phyloP scores from a whole-genome alignment of 1,140 invertebrate species.

The Musca domestica region DNA sequence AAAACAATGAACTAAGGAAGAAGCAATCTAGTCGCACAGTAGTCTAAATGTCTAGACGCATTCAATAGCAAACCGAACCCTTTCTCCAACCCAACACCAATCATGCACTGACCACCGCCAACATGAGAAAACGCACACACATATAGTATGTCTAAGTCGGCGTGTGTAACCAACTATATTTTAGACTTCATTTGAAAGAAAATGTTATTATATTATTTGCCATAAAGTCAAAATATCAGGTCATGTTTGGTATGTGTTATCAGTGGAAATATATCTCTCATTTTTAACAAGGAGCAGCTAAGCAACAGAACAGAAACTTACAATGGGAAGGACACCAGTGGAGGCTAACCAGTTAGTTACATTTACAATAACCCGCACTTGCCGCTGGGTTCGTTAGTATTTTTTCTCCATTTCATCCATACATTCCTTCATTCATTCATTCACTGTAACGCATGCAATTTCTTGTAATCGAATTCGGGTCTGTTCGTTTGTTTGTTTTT shows the following conservation, averaged over 20 bases:
- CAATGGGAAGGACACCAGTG: too few species aligned
- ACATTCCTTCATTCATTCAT: neutral
- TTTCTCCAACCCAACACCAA: neutral
- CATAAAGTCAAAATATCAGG: constrained; percentile 15
- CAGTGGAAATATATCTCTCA: neutral
- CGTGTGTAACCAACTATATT: neutral
- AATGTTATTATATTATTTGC: constrained; percentile 5
- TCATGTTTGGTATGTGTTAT: constrained; percentile 14
- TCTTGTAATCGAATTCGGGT: too few species aligned
- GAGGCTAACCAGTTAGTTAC: too few species aligned
- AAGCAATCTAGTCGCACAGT: too few species aligned
- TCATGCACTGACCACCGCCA: neutral
- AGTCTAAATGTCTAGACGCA: constrained; percentile 14
- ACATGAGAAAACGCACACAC: neutral
- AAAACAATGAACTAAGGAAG: too few species aligned
- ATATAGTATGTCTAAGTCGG: too few species aligned
- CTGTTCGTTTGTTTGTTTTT: neutral
- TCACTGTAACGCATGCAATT: too few species aligned
- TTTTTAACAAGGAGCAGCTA: neutral
- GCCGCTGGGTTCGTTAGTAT: neutral
- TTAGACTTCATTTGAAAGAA: neutral
- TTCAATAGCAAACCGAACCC: neutral
- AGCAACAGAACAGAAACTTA: neutral
- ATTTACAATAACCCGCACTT: neutral
- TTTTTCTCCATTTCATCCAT: neutral